Conservation (phyloP, 2,888 invertebrate species). For the Leptogaster cylindrica region DNA sequence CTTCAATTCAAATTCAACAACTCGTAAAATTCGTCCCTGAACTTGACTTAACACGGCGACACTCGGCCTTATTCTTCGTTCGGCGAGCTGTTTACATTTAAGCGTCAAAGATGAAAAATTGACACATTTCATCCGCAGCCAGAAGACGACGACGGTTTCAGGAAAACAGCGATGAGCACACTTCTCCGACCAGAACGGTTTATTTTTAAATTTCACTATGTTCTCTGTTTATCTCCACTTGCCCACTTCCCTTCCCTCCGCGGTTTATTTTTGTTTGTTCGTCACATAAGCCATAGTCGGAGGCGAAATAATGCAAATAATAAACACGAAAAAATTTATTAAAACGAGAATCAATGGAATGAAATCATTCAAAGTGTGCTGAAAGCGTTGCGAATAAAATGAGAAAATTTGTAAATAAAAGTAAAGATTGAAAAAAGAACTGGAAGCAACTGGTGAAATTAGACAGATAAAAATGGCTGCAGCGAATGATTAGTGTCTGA, state of each 20-base stretch:
- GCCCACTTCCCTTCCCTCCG: background rate
- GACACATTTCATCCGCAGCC: constrained; percentile 21
- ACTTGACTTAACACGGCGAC: constrained; percentile 27
- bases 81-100: constrained; percentile 18
- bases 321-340: constrained; percentile 2
- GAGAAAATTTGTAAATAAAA: constrained; percentile 1
- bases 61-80: background rate
- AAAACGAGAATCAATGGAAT: background rate
- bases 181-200: background rate
- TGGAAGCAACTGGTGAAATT: no score
- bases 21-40: constrained; percentile 27
- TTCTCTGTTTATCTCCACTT: constrained; percentile 22
- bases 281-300: background rate
- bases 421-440: constrained; percentile 11
- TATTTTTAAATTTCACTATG: constrained; percentile 24
- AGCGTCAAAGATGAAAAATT: constrained; percentile 31
- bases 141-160: background rate
- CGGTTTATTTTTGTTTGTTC: constrained; percentile 16
- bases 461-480: constrained; percentile 22
- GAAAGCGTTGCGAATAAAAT: background rate
- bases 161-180: background rate
- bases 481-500: constrained; percentile 25
- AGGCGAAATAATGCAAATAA: constrained; percentile 30
- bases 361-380: background rate
- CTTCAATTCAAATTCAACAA: constrained; percentile 14